Conservation (phyloP, 2,797 vertebrate genomes). For the Parauchenoglanis punctatus region DNA sequence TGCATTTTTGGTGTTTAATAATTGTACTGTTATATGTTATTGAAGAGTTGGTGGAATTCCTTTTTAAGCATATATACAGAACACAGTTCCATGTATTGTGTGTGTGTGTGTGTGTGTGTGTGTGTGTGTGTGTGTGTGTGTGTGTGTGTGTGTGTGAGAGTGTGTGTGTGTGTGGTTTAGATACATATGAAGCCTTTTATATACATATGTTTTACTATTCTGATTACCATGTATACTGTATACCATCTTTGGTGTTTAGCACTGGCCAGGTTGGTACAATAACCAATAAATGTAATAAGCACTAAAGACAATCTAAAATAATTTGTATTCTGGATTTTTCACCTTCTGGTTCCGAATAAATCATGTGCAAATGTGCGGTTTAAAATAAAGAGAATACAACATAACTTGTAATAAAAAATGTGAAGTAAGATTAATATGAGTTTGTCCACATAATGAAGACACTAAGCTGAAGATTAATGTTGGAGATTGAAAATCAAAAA, state of each 20-base stretch:
- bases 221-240: not conserved
- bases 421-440: constrained; percentile 20
- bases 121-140: not conserved
- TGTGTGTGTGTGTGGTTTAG: not conserved
- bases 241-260: not conserved
- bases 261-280: not conserved
- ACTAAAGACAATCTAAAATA: not conserved
- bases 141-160: not conserved
- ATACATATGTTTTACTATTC: not conserved
- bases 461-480: not conserved
- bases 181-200: not conserved
- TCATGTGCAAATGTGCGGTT: not conserved
- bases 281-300: not conserved
- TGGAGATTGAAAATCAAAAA: constrained; percentile 19
- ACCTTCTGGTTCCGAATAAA: not conserved
- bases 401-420: constrained; percentile 13
- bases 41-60: not conserved
- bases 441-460: constrained; percentile 12
- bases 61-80: not conserved
- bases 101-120: not conserved
- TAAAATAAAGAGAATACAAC: constrained; percentile 10
- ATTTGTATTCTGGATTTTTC: not conserved
- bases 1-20: not conserved
- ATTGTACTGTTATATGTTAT: not conserved
- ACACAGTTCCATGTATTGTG: not conserved